phyloP scores from a whole-genome alignment of 2,113 vertebrate genomes.

The Scolopax mira region DNA sequence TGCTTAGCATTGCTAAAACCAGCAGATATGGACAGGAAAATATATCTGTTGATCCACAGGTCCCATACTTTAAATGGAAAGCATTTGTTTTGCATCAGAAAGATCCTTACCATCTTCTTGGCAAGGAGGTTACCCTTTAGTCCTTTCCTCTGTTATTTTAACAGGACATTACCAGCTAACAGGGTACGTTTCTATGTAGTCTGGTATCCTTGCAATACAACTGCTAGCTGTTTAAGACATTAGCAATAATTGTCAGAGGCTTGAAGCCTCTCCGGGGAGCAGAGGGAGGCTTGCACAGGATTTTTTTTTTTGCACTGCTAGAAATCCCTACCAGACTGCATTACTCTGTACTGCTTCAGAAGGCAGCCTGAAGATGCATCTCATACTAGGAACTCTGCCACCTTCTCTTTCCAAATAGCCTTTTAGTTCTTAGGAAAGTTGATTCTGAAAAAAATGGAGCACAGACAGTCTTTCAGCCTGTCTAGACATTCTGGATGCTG shows the following conservation, averaged over 20 bases:
- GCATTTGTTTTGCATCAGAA: background rate
- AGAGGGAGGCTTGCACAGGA: background rate
- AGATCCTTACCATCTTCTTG: background rate
- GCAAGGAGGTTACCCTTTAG: background rate
- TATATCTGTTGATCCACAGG: background rate
- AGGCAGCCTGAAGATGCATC: background rate
- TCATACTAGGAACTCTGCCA: background rate
- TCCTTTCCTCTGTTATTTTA: background rate
- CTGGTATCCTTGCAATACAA: background rate
- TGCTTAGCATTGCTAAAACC: background rate
- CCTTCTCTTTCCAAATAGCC: background rate
- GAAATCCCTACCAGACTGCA: background rate
- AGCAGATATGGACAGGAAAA: background rate
- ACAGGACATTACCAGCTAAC: background rate
- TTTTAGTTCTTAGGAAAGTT: background rate
- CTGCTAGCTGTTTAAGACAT: constrained; percentile 10
- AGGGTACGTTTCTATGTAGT: background rate
- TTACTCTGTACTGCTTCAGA: background rate
- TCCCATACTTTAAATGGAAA: background rate
- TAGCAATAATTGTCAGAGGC: background rate
- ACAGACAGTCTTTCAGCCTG: constrained; percentile 27
- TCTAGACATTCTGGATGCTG: constrained; percentile 43
- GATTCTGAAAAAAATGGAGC: background rate
- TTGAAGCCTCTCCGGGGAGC: background rate
- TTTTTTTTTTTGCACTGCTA: background rate